Evolutionary conservation across 2,888 invertebrate species (phyloP).

Genomic region (Pseudococcus viburni): DNA sequence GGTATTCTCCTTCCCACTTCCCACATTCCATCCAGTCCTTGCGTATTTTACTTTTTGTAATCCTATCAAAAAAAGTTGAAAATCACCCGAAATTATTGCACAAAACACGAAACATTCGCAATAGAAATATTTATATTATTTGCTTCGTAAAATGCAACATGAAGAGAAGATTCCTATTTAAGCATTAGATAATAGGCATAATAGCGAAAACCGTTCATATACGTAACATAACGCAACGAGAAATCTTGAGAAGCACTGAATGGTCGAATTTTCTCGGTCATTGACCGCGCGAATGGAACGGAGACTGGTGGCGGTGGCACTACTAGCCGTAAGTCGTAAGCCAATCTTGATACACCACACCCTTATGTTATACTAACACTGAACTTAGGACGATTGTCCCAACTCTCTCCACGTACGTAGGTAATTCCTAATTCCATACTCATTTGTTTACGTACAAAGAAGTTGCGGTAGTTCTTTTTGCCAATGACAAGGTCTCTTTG

Average conservation of each 20-base stretch:
- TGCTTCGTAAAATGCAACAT: neutral
- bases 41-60: too few relatives aligned
- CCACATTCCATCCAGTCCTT: too few relatives aligned
- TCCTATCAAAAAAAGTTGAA: too few relatives aligned
- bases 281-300: constrained; percentile 39
- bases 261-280: constrained; percentile 65
- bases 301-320: constrained; percentile 47
- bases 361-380: neutral
- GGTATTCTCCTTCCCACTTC: too few relatives aligned
- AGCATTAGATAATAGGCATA: neutral
- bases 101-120: too few relatives aligned
- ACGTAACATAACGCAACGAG: neutral
- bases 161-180: neutral
- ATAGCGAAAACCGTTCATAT: neutral
- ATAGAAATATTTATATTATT: too few relatives aligned
- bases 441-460: neutral
- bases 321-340: constrained; percentile 55
- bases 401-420: neutral
- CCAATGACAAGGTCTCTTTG: neutral
- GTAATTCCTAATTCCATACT: neutral
- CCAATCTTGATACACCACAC: constrained; percentile 2
- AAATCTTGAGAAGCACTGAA: constrained; percentile 52
- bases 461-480: constrained; percentile 6
- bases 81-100: too few relatives aligned
- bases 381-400: neutral